Percentiles rank a stretch among this genome's conserved stretches.
Evolutionary conservation across 2,888 invertebrate species (phyloP).

Genomic region (Stratiomys singularior): DNA sequence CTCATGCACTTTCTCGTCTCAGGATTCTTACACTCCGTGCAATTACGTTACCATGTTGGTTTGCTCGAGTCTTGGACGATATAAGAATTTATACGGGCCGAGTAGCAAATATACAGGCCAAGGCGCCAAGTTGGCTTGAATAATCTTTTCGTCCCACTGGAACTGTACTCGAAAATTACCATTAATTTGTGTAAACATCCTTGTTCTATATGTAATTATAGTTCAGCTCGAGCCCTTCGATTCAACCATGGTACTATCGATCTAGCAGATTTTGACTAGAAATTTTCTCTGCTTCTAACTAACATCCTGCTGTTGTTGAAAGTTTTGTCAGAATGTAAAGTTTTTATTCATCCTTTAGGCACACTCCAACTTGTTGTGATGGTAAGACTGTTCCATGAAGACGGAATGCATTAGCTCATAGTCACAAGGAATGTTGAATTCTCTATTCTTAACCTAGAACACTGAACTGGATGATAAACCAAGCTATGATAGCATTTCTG

Average conservation of each 20-base stretch:
- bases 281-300: no score
- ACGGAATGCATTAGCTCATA: background rate
- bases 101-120: background rate
- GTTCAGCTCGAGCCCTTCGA: no score
- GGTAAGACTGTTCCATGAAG: background rate
- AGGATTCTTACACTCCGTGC: background rate
- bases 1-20: background rate
- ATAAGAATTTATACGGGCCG: background rate
- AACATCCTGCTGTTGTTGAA: no score
- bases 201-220: background rate
- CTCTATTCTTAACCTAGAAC: background rate
- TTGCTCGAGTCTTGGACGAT: background rate
- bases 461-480: conserved; percentile 1
- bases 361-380: no score
- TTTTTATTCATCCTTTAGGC: no score
- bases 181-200: background rate
- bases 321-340: no score
- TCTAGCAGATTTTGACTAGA: no score
- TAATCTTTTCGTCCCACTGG: background rate
- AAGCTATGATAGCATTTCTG: background rate
- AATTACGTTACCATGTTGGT: background rate
- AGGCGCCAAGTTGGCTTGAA: conserved; percentile 39
- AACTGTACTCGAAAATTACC: background rate
- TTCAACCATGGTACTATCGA: no score
- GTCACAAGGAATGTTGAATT: background rate